Evolutionary conservation across 2,888 invertebrate genomes (phyloP), one percentile per base, ranked within the genome.

Genomic region (Hedychridium roseum): DNA sequence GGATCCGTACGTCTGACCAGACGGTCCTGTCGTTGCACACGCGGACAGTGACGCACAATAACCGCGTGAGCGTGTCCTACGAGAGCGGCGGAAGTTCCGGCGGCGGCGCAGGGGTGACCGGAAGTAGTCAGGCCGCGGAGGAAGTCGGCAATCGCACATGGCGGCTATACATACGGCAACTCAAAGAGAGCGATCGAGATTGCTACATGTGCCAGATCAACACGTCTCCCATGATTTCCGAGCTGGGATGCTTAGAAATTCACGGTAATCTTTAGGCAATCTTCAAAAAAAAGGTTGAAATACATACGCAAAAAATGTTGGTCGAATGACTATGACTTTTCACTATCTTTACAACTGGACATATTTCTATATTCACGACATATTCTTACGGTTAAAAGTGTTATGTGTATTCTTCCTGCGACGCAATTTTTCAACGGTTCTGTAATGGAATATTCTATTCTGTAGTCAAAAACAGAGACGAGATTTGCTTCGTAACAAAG

Each of bases 131-230:
- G 43, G 88, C 92, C 73, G 86, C 88, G 64, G 90, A 92, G 34
- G 88, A 88, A 70, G 91, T 92, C 76, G 88, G 90, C 54, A 86
- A 88, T 51, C 85, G 88, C 68, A 92, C 91, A 54, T 94, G 93
- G 94, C 90, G 90, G 78, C 82, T 94, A 49, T 88, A 91, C 78
- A 91, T 94, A 72, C 84, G 90, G 49, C 91, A 91, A 53, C 83
- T 94, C 41, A 85, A 89, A 58, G 92, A 91, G 67, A 85, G 88
- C 31, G 94, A 94, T 79, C 85, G 89, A 34, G 94, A 91, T 50
- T 94, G 93, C 76, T 94, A 94, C 80, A 92, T 93, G 90, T 94
- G 94, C 74, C 93, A 94, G 83, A 92, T 94, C 71, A 94, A 94
- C 81, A 93, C 92, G 1, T 89, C 87, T 53, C 86, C 87, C 43